Evolutionary conservation across 1,140 invertebrate species (phyloP), one percentile per base, ranked within the genome.

Genomic region (Platyscapa corneri): DNA sequence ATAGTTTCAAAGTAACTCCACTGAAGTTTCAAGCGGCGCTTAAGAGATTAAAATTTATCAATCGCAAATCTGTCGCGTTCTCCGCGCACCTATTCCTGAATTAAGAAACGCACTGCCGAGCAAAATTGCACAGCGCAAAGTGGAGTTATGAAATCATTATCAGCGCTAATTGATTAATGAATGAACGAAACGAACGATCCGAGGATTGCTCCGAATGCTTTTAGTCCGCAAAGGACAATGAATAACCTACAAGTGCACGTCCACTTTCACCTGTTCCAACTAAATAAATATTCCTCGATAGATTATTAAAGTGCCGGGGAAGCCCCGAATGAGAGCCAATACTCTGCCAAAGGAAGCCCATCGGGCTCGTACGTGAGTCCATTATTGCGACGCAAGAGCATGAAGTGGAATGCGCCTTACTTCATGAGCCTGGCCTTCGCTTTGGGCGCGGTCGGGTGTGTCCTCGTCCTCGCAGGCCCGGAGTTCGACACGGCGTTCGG

Each of bases 401-500:
- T 49, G 42, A 77, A 56, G 18, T 30, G 74, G 3, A 49, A 30
- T n/a, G 46, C 20, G 7, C 74, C 27, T 49, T 75, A 23, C n/a
- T 7, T 77, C n/a, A n/a, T n/a, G 7, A 1, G 16, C 32, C 20
- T 79, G 3, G 32, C 27, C 32, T 56, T 64, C 7, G 3, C 37
- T 60, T 56, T 77, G 16, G 18, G 16, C 20, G 53, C 12, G 12
- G 7, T 39, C 3, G 53, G 16, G 0, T 64, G 18, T 18, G 56
- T 39, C 27, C 30, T 37, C n/a, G n/a, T n/a, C n/a, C n/a, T n/a
- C 6, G 20, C 53, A 8, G 49, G 3, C 1, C 89, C 83, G 5
- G 18, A 87, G 14, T 85, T 90, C 16, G 12, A 76, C 0, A 92
- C 91, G 1, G 86, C 83, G 60, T 93, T 90, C 60, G 92, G 92